Conservation (phyloP, 2,113 vertebrate genomes). For the Hystrix brachyura region DNA sequence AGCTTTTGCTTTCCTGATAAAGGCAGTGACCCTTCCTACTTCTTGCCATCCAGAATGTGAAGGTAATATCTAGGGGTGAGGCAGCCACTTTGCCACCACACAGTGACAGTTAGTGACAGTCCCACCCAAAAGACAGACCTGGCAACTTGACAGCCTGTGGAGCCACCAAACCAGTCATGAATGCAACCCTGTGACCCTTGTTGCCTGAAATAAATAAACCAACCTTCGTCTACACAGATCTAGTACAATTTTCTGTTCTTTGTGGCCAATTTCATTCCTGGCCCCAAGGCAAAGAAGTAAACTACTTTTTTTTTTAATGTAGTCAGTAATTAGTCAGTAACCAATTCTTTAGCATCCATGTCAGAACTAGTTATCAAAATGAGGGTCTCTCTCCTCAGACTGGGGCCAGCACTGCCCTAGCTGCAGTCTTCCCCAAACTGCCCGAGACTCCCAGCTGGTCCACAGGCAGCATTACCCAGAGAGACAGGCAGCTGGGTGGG, state of each 20-base stretch:
- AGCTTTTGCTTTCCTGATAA: slow-evolving; percentile 43
- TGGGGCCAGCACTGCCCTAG: not conserved
- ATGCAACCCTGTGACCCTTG: not conserved
- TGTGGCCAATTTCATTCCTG: slow-evolving; percentile 28
- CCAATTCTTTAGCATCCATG: not conserved
- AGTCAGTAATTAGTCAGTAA: not conserved
- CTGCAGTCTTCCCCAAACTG: not conserved
- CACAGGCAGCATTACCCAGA: not conserved
- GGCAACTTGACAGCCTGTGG: not conserved
- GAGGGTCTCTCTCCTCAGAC: not conserved
- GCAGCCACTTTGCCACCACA: not conserved
- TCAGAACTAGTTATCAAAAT: not conserved
- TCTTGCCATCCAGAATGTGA: not conserved
- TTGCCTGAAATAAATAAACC: not conserved
- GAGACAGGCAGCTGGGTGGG: not conserved
- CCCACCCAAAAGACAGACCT: not conserved
- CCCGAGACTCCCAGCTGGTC: not conserved
- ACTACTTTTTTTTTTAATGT: not conserved
- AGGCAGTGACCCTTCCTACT: not conserved
- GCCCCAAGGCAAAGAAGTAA: slow-evolving; percentile 4
- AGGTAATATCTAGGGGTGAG: not conserved
- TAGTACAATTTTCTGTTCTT: not conserved
- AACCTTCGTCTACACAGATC: not conserved
- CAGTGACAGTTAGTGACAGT: not conserved
- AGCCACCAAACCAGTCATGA: not conserved